Evolutionary conservation across 2,113 vertebrate species (phyloP).

Genomic region (Variabilichromis moorii): DNA sequence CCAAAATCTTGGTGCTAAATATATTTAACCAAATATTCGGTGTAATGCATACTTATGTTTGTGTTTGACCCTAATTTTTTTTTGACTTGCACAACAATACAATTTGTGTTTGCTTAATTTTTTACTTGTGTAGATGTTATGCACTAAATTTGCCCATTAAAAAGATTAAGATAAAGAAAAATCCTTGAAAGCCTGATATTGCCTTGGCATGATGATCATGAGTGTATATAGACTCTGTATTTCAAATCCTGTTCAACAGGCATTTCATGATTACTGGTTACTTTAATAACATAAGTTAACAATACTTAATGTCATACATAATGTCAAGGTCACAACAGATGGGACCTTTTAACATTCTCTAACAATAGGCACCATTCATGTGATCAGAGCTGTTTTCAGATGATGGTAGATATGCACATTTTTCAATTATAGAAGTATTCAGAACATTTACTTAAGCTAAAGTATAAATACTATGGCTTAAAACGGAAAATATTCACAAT

Average conservation of each 20-base stretch:
- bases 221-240: neutral
- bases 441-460: neutral
- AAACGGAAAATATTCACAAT: neutral
- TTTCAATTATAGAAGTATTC: neutral
- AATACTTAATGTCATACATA: neutral
- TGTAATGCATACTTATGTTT: neutral
- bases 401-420: neutral
- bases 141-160: neutral
- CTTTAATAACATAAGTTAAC: neutral
- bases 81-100: neutral
- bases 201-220: neutral
- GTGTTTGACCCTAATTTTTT: neutral
- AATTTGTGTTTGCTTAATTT: neutral
- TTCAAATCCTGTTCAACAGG: neutral
- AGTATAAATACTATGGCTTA: neutral
- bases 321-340: neutral
- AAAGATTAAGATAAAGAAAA: neutral
- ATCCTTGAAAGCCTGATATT: neutral
- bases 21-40: neutral
- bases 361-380: neutral
- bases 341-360: neutral
- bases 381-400: neutral
- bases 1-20: neutral
- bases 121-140: neutral
- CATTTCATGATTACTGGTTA: neutral